These are phyloP conservation scores for Scytalopus superciliaris DNA, from an alignment of 2,113 vertebrate species.

Conservation along the genomic window DNA sequence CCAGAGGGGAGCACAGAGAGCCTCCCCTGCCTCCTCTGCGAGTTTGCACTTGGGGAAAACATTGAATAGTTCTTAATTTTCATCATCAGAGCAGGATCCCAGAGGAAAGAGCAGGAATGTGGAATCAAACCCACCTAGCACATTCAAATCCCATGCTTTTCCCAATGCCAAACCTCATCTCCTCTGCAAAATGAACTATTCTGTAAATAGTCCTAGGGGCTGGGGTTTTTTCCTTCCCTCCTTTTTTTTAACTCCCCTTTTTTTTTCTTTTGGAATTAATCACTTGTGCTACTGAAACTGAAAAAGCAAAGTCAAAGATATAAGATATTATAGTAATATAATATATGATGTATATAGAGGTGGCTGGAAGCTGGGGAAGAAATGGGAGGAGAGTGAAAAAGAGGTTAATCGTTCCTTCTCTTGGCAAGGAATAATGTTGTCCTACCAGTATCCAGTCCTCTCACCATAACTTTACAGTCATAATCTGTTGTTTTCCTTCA, in stretches of 20 bases:
- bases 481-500: conserved; percentile 54
- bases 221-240: background rate
- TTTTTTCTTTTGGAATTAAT: background rate
- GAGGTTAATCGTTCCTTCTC: background rate
- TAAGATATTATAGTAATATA: conserved; percentile 70
- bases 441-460: background rate
- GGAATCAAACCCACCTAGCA: background rate
- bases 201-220: conserved; percentile 25
- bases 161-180: conserved; percentile 8
- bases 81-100: background rate
- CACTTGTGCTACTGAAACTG: conserved; percentile 26
- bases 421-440: conserved; percentile 35
- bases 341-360: conserved; percentile 53
- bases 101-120: background rate
- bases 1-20: background rate
- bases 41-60: background rate
- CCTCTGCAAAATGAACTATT: conserved; percentile 3
- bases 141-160: background rate
- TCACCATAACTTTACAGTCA: conserved; percentile 27
- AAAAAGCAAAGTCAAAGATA: conserved; percentile 29
- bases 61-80: background rate
- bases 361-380: background rate
- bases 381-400: background rate
- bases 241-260: fast-evolving
- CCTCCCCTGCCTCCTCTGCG: background rate